These are phyloP conservation scores for Montipora cactus DNA, from an alignment of 64 coral and sea anemone species.

Conservation along the genomic window DNA sequence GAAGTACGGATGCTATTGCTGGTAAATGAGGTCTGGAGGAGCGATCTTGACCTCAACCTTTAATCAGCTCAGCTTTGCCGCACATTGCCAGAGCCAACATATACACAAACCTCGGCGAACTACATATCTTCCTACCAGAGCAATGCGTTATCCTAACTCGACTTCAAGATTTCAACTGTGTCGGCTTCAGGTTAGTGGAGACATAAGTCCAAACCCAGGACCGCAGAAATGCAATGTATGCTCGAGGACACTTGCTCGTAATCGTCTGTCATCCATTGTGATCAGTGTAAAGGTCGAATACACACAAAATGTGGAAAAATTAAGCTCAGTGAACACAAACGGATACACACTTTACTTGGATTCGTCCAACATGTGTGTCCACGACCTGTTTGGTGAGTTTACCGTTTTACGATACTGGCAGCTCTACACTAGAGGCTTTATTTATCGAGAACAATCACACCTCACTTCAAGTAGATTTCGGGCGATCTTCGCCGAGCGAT, in stretches of 20 bases:
- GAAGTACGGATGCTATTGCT: too few species aligned
- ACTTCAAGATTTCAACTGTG: conserved; percentile 45
- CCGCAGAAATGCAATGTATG: conserved; percentile 57
- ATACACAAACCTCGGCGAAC: background rate
- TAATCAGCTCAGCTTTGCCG: background rate
- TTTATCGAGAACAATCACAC: background rate
- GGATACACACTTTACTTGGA: conserved; percentile 1
- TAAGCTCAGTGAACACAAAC: conserved; percentile 1
- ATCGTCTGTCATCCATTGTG: conserved; percentile 53
- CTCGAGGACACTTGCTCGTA: conserved; percentile 44
- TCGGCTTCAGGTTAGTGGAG: conserved; percentile 5
- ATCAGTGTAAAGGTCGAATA: conserved; percentile 51
- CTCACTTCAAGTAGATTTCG: too few species aligned
- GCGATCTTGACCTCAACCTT: too few species aligned
- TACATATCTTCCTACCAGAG: background rate
- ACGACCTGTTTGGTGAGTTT: background rate
- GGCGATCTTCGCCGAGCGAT: too few species aligned
- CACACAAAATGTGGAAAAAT: conserved; percentile 35
- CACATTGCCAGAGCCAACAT: background rate
- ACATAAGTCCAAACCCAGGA: conserved; percentile 52
- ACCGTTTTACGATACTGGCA: background rate
- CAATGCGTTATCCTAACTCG: conserved; percentile 41
- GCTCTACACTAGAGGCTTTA: background rate
- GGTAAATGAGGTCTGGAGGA: too few species aligned
- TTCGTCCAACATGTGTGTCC: background rate